These are phyloP conservation scores for Chrysotoxum bicinctum DNA, from an alignment of 2,888 invertebrate genomes.

Conservation along the genomic window DNA sequence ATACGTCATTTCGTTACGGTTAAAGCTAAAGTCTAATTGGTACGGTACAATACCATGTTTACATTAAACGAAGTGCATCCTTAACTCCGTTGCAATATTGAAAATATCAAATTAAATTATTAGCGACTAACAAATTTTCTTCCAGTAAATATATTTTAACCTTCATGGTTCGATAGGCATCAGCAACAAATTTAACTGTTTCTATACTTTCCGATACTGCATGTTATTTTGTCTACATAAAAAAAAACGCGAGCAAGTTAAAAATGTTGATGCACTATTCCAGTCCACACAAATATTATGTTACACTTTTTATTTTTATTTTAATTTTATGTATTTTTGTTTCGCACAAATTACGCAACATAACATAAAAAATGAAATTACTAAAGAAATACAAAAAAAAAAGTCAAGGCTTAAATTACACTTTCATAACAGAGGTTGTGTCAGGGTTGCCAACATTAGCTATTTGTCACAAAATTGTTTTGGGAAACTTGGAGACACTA, in stretches of 20 bases:
- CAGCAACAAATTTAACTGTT: background rate
- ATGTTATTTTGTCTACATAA: background rate
- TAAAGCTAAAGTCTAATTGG: too few relatives aligned
- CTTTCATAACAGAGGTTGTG: background rate
- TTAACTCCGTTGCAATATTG: background rate
- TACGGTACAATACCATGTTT: too few relatives aligned
- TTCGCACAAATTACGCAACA: slow-evolving; percentile 35
- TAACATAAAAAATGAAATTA: background rate
- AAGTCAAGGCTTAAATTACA: slow-evolving; percentile 36
- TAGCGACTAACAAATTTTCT: background rate
- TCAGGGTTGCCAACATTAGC: background rate
- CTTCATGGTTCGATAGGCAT: slow-evolving; percentile 35
- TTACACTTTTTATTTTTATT: slow-evolving; percentile 34
- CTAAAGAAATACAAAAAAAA: background rate
- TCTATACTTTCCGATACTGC: background rate
- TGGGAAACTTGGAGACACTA: too few relatives aligned
- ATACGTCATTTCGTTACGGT: background rate
- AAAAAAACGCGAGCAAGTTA: background rate
- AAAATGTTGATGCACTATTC: background rate
- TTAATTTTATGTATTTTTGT: slow-evolving; percentile 2
- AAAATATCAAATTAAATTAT: background rate
- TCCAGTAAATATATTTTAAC: slow-evolving; percentile 24
- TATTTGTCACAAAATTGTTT: background rate
- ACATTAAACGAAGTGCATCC: too few relatives aligned
- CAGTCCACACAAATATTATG: slow-evolving; percentile 31